phyloP scores from a whole-genome alignment of 2,797 vertebrate genomes.

The Staurois parvus region DNA sequence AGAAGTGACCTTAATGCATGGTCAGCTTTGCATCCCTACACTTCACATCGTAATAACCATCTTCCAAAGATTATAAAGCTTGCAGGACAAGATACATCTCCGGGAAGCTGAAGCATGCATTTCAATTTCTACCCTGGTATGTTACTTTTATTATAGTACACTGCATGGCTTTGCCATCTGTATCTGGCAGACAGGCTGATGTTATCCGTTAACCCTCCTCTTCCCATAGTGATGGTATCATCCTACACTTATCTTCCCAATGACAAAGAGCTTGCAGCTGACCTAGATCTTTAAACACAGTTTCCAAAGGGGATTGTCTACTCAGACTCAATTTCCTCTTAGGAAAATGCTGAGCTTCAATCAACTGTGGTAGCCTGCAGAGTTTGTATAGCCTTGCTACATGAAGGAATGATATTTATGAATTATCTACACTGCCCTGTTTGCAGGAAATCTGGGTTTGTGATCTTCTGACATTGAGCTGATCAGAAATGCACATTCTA shows the following conservation, averaged over 20 bases:
- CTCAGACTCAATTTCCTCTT: conserved; percentile 57
- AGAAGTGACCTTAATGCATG: neutral
- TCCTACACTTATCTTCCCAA: conserved; percentile 4
- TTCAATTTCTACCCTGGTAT: neutral
- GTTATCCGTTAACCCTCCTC: conserved; percentile 24
- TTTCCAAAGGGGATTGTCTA: conserved; percentile 53
- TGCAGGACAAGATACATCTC: neutral
- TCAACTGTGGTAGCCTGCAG: conserved; percentile 48
- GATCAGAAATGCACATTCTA: neutral
- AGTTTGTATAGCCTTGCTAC: conserved; percentile 21
- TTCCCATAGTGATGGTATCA: conserved; percentile 4
- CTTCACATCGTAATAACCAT: neutral
- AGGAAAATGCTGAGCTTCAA: conserved; percentile 51
- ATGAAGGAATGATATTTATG: conserved; percentile 35
- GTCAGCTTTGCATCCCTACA: neutral
- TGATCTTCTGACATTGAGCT: conserved; percentile 30
- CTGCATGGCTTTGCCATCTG: neutral
- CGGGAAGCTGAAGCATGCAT: neutral
- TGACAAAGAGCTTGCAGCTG: conserved; percentile 44
- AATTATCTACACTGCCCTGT: conserved; percentile 34
- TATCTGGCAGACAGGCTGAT: conserved; percentile 4
- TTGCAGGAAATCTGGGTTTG: conserved; percentile 3
- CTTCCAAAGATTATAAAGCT: neutral
- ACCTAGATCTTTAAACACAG: conserved; percentile 53
- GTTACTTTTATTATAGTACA: neutral